Evolutionary conservation across 2,888 invertebrate species (phyloP), one percentile per base, ranked within the genome.

Genomic region (Microctonus aethiopoides): DNA sequence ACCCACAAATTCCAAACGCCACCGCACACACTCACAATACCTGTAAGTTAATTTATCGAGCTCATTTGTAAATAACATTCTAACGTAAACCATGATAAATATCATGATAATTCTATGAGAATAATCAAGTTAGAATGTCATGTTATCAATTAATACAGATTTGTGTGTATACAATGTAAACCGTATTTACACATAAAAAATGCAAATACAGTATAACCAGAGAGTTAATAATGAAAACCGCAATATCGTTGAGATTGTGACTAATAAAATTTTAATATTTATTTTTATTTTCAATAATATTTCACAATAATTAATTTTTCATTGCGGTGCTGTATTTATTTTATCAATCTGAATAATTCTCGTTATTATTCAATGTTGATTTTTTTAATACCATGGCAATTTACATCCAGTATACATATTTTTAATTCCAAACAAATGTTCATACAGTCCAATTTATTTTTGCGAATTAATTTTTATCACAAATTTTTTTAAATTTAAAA

Each of bases 291-390:
- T 83, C 82, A 84, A 84, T 83, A 75, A 81, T 73, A 66, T 78
- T 80, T 83, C 82, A 84, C 84, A 83, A 80, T 83, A 83, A 84
- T 81, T 81, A 84, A 83, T 83, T 81, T 79, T 77, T 76, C 80
- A 83, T 83, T 83, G 83, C 83, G 75, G 68, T 22, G 60, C 24
- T 11, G 39, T n/a, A 70, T 70, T 73, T 66, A 72, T 74, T 68
- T 32, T 56, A 73, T 72, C 76, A 75, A 70, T 71, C 71, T 65
- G 75, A 74, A 73, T 63, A n/a, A n/a, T n/a, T n/a, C n/a, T n/a
- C n/a, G n/a, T n/a, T n/a, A n/a, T n/a, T n/a, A n/a, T n/a, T n/a
- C n/a, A n/a, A n/a, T n/a, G n/a, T n/a, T n/a, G n/a, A n/a, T n/a
- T n/a, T n/a, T 36, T 70, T 41, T 36, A 41, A 41, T 41, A 39